phyloP scores from a whole-genome alignment of 2,113 vertebrate genomes.

The Aviceda subcristata region DNA sequence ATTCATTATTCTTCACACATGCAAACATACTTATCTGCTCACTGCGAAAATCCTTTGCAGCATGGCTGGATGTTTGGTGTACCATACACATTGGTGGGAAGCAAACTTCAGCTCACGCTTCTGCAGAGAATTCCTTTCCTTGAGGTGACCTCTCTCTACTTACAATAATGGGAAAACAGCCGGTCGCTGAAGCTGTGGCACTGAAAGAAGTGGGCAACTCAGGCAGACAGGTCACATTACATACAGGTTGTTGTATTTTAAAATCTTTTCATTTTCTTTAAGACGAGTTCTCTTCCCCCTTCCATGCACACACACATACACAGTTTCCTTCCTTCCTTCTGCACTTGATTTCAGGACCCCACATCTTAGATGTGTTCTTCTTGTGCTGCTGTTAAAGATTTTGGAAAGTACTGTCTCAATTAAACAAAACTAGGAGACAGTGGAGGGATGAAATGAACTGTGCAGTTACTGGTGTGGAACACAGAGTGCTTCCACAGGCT shows the following conservation, averaged over 20 bases:
- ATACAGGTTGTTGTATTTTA: background rate
- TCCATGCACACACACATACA: background rate
- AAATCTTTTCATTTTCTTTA: background rate
- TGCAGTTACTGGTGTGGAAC: background rate
- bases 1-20: background rate
- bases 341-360: background rate
- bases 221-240: background rate
- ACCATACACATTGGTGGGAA: fast-evolving
- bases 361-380: background rate
- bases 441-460: background rate
- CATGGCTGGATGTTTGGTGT: background rate
- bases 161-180: background rate
- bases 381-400: background rate
- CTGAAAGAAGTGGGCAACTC: background rate
- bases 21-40: background rate
- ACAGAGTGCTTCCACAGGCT: background rate
- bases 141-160: background rate
- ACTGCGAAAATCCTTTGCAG: background rate
- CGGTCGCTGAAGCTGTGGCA: background rate
- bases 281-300: fast-evolving
- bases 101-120: background rate
- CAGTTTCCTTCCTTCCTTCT: background rate
- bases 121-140: background rate
- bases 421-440: background rate
- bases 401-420: background rate